These are phyloP conservation scores for Megalonaias nervosa DNA, from an alignment of 1,140 invertebrate genomes.

Conservation along the genomic window DNA sequence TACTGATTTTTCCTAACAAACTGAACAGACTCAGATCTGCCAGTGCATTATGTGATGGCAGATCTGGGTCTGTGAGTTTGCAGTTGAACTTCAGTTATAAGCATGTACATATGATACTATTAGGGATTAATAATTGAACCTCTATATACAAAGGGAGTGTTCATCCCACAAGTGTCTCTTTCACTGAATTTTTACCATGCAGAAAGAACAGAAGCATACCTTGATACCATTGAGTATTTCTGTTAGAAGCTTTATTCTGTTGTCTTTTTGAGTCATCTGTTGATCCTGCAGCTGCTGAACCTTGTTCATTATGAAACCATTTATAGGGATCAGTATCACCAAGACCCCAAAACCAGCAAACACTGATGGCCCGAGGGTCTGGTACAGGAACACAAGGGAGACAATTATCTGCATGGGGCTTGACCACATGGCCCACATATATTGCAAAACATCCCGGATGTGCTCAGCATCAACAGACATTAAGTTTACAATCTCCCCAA, in stretches of 20 bases:
- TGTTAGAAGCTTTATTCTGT: slow-evolving; percentile 70
- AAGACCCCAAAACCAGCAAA: slow-evolving; percentile 93
- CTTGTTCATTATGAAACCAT: slow-evolving; percentile 84
- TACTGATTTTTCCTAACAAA: no score
- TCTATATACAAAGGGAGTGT: no score
- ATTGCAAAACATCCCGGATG: slow-evolving; percentile 70
- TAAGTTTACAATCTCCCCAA: slow-evolving; percentile 75
- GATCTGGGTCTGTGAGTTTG: no score
- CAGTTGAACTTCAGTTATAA: no score
- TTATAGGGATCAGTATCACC: slow-evolving; percentile 89
- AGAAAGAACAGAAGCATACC: slow-evolving; percentile 34
- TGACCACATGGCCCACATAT: slow-evolving; percentile 72
- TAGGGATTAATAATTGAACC: no score
- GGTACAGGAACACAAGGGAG: slow-evolving; percentile 70
- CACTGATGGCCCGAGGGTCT: slow-evolving; percentile 82
- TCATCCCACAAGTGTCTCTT: no score
- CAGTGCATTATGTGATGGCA: no score
- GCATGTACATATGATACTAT: no score
- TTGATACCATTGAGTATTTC: slow-evolving; percentile 70
- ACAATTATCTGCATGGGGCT: slow-evolving; percentile 67
- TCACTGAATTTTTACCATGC: no score
- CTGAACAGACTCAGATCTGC: no score
- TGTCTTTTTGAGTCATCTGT: slow-evolving; percentile 72
- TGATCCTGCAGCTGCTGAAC: slow-evolving; percentile 65
- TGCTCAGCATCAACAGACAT: slow-evolving; percentile 72